Evolutionary conservation across 2,888 invertebrate species (phyloP), one percentile per base, ranked within the genome.

Genomic region (Ormyrus nitidulus): DNA sequence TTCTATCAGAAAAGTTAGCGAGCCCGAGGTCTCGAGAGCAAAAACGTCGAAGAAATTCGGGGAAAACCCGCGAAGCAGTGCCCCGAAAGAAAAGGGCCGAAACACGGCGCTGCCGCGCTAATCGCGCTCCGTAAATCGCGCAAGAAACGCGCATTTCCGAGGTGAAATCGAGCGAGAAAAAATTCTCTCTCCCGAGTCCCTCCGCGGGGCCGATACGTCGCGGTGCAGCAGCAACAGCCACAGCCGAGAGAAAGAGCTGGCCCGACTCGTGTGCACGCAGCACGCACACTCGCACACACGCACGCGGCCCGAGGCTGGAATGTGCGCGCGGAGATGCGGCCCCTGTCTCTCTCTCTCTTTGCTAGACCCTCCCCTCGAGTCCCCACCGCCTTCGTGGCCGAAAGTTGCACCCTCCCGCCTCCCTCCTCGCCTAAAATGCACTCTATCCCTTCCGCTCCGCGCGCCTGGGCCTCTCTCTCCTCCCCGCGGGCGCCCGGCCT

Each of bases 291-390:
- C 68, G 54, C 51, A 69, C 51, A 46, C 64, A 53, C 54, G 51
- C 53, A 69, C 69, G 8, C 44, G 11, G n/a, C n/a, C 51, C 34
- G 49, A 66, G 66, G 49, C 34, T 77, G 77, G 77, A 80, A 80
- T 77, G 80, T 46, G 53, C 61, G 71, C 66, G 49, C 44, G 69
- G 65, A 80, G 75, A 73, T 77, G 61, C 77, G 56, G 73, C 72
- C 77, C 69, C 56, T 11, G 13, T 11, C 46, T 72, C 68, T 6
- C 71, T 46, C 59, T 87, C 89, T 90, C 90, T 85, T 87, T 88
- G 88, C 88, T 89, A 89, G 89, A 89, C 86, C 84, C 34, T 34
- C 86, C 87, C 87, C 87, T 86, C 86, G 85, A 84, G 84, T 54
- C 54, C 89, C 87, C 88, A 86, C 86, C 84, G 83, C 83, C 82